Evolutionary conservation across 1,140 invertebrate species (phyloP).

Genomic region (Argopecten irradians): DNA sequence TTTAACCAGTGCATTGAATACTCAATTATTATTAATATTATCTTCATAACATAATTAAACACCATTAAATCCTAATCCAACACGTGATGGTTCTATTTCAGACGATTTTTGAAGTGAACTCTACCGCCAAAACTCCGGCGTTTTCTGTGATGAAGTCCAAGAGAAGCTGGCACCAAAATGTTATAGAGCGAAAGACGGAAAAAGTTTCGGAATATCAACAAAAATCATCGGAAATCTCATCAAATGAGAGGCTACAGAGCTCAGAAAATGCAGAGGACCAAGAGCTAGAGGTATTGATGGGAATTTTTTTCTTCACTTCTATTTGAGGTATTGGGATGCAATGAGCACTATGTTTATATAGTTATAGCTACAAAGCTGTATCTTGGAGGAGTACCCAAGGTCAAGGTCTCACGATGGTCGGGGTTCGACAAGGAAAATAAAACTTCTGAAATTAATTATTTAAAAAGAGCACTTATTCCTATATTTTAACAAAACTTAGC

Average conservation of each 20-base stretch:
- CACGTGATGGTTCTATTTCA: conserved; percentile 77
- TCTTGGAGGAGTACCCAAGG: too few species aligned
- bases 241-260: background rate
- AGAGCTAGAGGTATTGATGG: conserved; percentile 49
- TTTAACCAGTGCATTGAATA: too few species aligned
- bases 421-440: too few species aligned
- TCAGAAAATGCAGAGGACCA: conserved; percentile 39
- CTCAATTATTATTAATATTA: background rate
- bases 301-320: background rate
- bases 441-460: too few species aligned
- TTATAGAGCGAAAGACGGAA: conserved; percentile 52
- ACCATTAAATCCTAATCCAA: too few species aligned
- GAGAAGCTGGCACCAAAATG: conserved; percentile 72
- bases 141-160: conserved; percentile 80
- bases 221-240: background rate
- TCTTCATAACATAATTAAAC: background rate
- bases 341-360: too few species aligned
- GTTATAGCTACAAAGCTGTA: too few species aligned
- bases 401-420: too few species aligned
- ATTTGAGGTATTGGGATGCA: background rate
- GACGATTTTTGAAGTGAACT: conserved; percentile 96
- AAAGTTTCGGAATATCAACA: conserved; percentile 29
- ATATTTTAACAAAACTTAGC: too few species aligned
- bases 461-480: too few species aligned
- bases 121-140: conserved; percentile 84